Conservation (phyloP, 2,797 vertebrate species). For the Merluccius polli region DNA sequence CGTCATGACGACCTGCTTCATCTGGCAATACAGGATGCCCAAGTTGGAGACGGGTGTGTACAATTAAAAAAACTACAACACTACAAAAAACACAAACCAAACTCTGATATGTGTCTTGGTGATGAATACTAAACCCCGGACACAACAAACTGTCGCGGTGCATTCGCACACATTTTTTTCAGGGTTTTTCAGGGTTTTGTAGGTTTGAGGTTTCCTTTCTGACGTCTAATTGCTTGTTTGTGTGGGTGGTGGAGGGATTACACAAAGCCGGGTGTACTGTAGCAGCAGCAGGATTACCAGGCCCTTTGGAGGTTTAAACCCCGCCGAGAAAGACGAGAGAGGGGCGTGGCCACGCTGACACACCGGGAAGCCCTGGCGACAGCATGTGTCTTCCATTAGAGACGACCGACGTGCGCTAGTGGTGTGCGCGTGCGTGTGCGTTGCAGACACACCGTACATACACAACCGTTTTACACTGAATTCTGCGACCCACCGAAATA, state of each 20-base stretch:
- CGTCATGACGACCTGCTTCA: slow-evolving; percentile 83
- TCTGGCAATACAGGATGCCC: slow-evolving; percentile 87
- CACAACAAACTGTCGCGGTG: not conserved
- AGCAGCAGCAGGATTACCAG: not conserved
- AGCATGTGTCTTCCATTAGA: slow-evolving; percentile 1
- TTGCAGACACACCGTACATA: too few species aligned
- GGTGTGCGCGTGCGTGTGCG: not conserved
- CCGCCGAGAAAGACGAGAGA: slow-evolving; percentile 14
- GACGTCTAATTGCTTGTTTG: slow-evolving; percentile 1
- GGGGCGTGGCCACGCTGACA: too few species aligned
- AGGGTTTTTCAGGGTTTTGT: not conserved
- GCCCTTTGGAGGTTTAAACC: not conserved
- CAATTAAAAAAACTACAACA: not conserved
- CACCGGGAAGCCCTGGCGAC: too few species aligned
- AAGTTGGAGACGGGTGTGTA: slow-evolving; percentile 67
- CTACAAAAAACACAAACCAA: not conserved
- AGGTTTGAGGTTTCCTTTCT: not conserved
- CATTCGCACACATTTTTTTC: not conserved
- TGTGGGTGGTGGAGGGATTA: not conserved
- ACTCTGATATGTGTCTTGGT: not conserved
- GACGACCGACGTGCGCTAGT: not conserved
- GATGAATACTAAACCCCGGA: not conserved
- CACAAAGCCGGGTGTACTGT: not conserved
- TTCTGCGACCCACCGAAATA: too few species aligned
- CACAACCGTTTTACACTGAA: too few species aligned